Evolutionary conservation across 2,888 invertebrate genomes (phyloP), one percentile per base, ranked within the genome.

Genomic region (Hirtodrosophila cameraria): DNA sequence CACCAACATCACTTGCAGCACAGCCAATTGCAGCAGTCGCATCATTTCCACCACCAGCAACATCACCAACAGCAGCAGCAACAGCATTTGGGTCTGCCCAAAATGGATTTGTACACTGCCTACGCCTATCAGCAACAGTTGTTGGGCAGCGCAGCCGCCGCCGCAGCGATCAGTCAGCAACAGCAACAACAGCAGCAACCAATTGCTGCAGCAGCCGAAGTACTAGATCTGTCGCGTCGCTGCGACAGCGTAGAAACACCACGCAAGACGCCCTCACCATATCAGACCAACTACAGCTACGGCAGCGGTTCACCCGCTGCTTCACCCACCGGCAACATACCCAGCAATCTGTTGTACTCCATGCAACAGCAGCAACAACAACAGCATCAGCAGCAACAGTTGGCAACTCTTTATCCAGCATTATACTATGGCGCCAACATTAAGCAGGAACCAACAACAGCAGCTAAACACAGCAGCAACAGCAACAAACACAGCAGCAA

Each of bases 151-250:
- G 68, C 68, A 36, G 68, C 68, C 11, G 68, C 68, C 4, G 68
- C 68, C 1, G 76, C 81, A 20, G 81, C 82, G 1, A 75, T 79
- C 20, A 81, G 71, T 15, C 79, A 79, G 43, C 78, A 84, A 33
- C 78, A 77, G 6, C 80, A 79, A 1, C 69, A 74, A 5, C 67
- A 70, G 28, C 69, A 49, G 11, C 67, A 77, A 54, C 41, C 66
- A 36, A 30, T 31, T 35, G 36, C 84, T 15, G 48, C 48, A 13
- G 68, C 83, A 8, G 67, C 78, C 4, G 88, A 89, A 67, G 91
- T 89, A 7, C 74, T 91, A 38, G 91, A 91, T 72, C 79, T 91
- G n/a, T 91, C 91, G 1, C 80, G 89, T 1, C 90, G 89, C 41
- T 89, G 89, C 45, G 90, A 90, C 73, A 89, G 90, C 12, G 85